phyloP scores from a whole-genome alignment of 2,888 invertebrate species.

The Pyrgus malvae region DNA sequence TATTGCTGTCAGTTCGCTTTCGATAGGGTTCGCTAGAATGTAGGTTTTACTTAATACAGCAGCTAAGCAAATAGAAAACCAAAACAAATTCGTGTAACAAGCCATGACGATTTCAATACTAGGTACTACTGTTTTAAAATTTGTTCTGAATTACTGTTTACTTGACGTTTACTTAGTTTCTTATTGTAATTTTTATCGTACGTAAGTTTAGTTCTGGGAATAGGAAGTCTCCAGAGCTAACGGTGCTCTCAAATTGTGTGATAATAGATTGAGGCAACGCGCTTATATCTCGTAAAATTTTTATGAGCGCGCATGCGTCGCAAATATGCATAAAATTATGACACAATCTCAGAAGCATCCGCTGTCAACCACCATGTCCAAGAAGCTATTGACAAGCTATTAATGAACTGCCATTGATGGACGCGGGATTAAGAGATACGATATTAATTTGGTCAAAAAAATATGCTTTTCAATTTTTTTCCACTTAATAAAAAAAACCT shows the following conservation, averaged over 20 bases:
- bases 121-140: background rate
- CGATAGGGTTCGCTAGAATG: background rate
- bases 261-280: constrained; percentile 12
- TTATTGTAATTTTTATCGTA: no score
- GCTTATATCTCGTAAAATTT: constrained; percentile 23
- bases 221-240: background rate
- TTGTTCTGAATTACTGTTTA: background rate
- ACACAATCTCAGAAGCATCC: constrained; percentile 10
- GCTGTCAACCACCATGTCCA: background rate
- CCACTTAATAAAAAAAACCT: no score
- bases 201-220: background rate
- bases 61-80: background rate
- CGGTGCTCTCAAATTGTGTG: constrained; percentile 6
- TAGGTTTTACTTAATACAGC: constrained; percentile 8
- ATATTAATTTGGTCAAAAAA: no score
- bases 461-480: no score
- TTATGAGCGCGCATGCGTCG: constrained; percentile 18
- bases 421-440: no score
- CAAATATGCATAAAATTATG: constrained; percentile 20
- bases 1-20: constrained; percentile 2
- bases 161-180: no score
- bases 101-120: background rate
- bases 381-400: constrained; percentile 19
- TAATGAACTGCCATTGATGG: constrained; percentile 22
- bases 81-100: background rate